Evolutionary conservation across 2,797 vertebrate genomes (phyloP), one percentile per base, ranked within the genome.

Genomic region (Peromyscus nudipes): DNA sequence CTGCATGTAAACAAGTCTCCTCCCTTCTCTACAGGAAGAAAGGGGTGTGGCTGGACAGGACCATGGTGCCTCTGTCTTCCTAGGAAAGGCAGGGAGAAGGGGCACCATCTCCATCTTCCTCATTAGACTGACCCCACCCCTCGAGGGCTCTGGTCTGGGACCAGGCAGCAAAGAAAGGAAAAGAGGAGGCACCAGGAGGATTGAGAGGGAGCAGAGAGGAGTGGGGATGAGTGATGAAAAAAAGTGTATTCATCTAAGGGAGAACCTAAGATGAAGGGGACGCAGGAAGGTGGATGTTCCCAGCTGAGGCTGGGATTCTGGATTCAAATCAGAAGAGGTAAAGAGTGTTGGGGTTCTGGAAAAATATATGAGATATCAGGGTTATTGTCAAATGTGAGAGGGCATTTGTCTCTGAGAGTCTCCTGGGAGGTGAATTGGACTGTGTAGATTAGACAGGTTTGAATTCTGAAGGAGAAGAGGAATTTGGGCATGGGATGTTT

Each of bases 1-100:
- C 96, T 95, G 80, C 92, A 90, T 96, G 96, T 98, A 97, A 97
- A 98, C 97, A 98, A 98, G 97, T 97, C 97, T 96, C 97, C 95
- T 98, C 93, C 96, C 96, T 97, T 96, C 88, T 89, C 91, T 90
- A 96, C 97, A 95, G 83, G 84, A 95, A 95, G 91, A 95, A 96
- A 98, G 97, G 91, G 97, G 97, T 97, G 97, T 98, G 97, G 97
- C 92, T 83, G 95, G 84, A 65, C 40, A 95, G 86, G 71, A 91
- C 57, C 19, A 40, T 79, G 82, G 82, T 80, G 92, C 81, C 73
- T 92, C 82, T 93, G 62, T 96, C 89, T 97, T 87, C 96, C 62
- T 77, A 79, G 82, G 73, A 92, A 97, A 67, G 84, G 19, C 81
- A 92, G 60, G 37, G 60, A 94, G 87, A 97, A 92, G 77, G 95